Evolutionary conservation across 2,113 vertebrate genomes (phyloP).

Genomic region (Thalassarche chlororhynchos): DNA sequence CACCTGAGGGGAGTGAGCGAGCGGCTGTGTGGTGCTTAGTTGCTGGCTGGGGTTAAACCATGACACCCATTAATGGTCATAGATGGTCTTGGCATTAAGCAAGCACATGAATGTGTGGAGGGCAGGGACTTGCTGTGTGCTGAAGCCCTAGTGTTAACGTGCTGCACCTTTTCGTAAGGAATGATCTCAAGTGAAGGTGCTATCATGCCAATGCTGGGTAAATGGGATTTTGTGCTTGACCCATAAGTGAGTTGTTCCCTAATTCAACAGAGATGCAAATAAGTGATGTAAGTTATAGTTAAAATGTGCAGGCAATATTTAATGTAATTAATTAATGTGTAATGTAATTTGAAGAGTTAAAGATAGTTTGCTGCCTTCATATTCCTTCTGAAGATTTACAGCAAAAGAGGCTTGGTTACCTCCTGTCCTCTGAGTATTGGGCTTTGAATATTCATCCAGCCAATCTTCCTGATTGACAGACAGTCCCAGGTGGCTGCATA

Average conservation of each 20-base stretch:
- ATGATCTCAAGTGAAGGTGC: background rate
- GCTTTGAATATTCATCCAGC: slow-evolving; percentile 33
- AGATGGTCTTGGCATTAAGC: background rate
- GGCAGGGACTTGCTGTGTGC: background rate
- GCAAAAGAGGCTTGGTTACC: background rate
- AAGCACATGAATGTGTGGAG: background rate
- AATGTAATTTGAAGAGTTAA: background rate
- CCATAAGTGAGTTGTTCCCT: background rate
- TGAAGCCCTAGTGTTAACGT: background rate
- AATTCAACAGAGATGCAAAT: background rate
- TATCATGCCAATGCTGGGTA: background rate
- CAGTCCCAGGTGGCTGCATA: background rate
- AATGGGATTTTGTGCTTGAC: background rate
- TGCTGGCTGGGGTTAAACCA: too few species aligned
- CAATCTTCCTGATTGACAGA: background rate
- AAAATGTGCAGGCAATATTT: background rate
- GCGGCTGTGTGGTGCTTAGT: too few species aligned
- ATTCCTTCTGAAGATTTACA: background rate
- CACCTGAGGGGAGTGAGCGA: too few species aligned
- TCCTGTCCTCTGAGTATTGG: background rate
- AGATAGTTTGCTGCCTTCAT: background rate
- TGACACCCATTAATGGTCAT: background rate
- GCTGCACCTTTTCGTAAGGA: background rate
- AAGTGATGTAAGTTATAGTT: background rate
- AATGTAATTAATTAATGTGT: background rate